Evolutionary conservation across 1,140 invertebrate species (phyloP).

Genomic region (Helicoverpa armigera): DNA sequence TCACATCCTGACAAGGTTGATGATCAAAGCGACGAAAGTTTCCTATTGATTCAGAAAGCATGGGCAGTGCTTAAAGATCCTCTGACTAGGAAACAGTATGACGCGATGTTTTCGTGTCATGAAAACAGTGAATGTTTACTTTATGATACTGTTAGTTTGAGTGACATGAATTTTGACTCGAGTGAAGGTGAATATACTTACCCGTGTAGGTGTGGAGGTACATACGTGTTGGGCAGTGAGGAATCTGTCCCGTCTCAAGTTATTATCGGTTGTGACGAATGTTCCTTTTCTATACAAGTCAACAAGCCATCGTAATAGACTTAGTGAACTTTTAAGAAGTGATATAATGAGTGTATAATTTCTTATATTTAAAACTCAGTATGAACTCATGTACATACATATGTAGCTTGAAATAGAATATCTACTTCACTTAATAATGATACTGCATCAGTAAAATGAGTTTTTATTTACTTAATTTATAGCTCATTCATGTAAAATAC

Average conservation of each 20-base stretch:
- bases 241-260: slow-evolving; percentile 82
- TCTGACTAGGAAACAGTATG: slow-evolving; percentile 87
- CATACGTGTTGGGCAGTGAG: slow-evolving; percentile 85
- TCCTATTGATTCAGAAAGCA: slow-evolving; percentile 88
- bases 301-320: slow-evolving; percentile 50
- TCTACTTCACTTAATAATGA: no score
- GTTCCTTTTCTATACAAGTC: slow-evolving; percentile 89
- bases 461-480: no score
- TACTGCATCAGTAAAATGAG: no score
- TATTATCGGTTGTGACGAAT: slow-evolving; percentile 88
- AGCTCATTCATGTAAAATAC: no score
- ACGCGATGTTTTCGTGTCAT: slow-evolving; percentile 85
- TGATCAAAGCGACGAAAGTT: slow-evolving; percentile 70
- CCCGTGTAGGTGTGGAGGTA: slow-evolving; percentile 89
- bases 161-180: slow-evolving; percentile 84
- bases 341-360: not conserved
- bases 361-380: not conserved
- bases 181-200: slow-evolving; percentile 83
- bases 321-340: no score
- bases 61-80: slow-evolving; percentile 88
- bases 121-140: slow-evolving; percentile 86
- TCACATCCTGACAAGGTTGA: slow-evolving; percentile 89
- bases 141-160: slow-evolving; percentile 86
- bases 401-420: no score
- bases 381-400: no score